These are phyloP conservation scores for Polyommatus icarus DNA, from an alignment of 2,888 invertebrate species.

Conservation along the genomic window DNA sequence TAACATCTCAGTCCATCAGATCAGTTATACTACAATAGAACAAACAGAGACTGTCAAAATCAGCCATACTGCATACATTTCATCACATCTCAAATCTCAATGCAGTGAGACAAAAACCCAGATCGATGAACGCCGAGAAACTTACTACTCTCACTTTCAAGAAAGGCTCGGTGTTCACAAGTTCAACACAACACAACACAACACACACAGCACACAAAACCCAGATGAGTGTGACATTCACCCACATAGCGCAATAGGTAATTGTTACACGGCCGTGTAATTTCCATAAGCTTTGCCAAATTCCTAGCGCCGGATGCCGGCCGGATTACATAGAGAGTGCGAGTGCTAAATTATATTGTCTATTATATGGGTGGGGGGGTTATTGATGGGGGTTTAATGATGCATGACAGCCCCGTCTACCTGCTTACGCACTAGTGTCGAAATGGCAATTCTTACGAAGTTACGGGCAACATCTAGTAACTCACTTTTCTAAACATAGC, in stretches of 20 bases:
- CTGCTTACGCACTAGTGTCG: too few relatives aligned
- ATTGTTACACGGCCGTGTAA: slow-evolving; percentile 32
- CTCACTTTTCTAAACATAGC: not conserved
- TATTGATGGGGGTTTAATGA: not conserved
- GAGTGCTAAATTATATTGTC: slow-evolving; percentile 14
- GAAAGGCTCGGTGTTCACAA: slow-evolving; percentile 62
- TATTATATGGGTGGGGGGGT: not conserved
- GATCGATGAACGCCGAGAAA: slow-evolving; percentile 61
- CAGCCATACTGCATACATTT: not conserved
- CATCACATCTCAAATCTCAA: not conserved
- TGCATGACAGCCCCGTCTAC: not conserved
- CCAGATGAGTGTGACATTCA: slow-evolving; percentile 59
- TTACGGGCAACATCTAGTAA: not conserved
- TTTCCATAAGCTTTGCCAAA: slow-evolving; percentile 29
- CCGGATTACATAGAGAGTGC: slow-evolving; percentile 6
- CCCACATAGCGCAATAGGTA: slow-evolving; percentile 39
- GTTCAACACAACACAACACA: slow-evolving; percentile 55
- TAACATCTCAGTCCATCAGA: too few relatives aligned
- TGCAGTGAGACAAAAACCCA: slow-evolving; percentile 34
- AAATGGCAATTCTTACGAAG: too few relatives aligned
- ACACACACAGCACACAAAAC: slow-evolving; percentile 56
- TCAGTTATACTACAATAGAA: too few relatives aligned
- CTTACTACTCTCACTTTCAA: slow-evolving; percentile 74
- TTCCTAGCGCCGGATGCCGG: slow-evolving; percentile 18
- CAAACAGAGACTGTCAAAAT: too few relatives aligned